Percentiles rank a stretch among this genome's conserved stretches.
These are phyloP conservation scores for Eupsilia transversa DNA, from an alignment of 2,888 invertebrate genomes.

Conservation along the genomic window DNA sequence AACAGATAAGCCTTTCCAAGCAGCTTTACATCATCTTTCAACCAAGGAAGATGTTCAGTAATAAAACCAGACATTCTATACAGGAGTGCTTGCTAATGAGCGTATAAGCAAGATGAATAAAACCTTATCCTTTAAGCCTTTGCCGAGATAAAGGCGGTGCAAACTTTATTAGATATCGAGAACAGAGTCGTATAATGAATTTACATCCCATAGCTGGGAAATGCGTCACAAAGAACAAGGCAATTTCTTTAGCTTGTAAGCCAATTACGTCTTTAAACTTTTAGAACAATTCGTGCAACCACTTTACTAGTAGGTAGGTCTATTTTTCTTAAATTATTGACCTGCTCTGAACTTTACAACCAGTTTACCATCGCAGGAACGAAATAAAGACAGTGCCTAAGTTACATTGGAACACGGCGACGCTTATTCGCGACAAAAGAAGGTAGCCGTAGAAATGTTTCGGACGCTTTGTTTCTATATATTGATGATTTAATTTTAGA, in stretches of 20 bases:
- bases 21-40: constrained; percentile 8
- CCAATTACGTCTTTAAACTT: background rate
- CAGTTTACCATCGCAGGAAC: background rate
- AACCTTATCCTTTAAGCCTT: constrained; percentile 10
- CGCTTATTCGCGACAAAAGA: background rate
- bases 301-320: background rate
- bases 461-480: too few relatives aligned
- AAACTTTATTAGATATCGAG: constrained; percentile 34
- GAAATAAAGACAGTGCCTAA: background rate
- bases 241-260: background rate
- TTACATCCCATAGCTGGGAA: background rate
- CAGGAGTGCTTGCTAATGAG: constrained; percentile 22
- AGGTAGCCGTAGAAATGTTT: background rate
- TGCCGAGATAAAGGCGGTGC: constrained; percentile 3
- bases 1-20: constrained; percentile 15
- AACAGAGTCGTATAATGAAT: background rate
- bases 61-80: constrained; percentile 12
- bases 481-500: background rate
- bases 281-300: background rate
- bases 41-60: background rate
- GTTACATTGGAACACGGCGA: background rate
- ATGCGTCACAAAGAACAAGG: background rate
- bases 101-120: constrained; percentile 31
- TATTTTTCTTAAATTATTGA: background rate
- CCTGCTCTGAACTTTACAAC: background rate